Evolutionary conservation across 2,113 vertebrate genomes (phyloP).

Genomic region (Gasterosteus nipponicus): DNA sequence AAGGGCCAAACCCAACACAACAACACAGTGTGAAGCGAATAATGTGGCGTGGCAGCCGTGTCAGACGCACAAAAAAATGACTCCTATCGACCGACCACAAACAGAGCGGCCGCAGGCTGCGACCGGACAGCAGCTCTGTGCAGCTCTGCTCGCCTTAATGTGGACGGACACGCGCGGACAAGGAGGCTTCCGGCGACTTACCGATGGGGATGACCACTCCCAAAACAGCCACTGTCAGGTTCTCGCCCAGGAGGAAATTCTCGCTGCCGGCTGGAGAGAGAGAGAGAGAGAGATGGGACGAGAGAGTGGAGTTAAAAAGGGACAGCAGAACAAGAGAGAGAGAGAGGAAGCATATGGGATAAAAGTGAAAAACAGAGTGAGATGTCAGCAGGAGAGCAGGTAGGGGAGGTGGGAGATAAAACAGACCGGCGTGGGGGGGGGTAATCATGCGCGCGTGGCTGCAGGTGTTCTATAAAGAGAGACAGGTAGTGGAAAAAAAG

Average conservation of each 20-base stretch:
- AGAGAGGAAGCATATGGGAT: not conserved
- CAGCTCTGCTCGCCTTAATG: conserved; percentile 19
- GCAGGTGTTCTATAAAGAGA: conserved; percentile 51
- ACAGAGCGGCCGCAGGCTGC: conserved; percentile 29
- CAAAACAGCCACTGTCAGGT: conserved; percentile 91
- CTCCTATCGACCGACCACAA: conserved; percentile 33
- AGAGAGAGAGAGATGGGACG: conserved; percentile 59
- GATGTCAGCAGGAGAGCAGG: conserved; percentile 38
- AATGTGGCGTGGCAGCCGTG: conserved; percentile 57
- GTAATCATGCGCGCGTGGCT: conserved; percentile 23
- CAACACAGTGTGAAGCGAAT: conserved; percentile 46
- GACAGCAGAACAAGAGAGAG: not conserved
- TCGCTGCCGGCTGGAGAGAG: conserved; percentile 87
- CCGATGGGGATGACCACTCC: conserved; percentile 94
- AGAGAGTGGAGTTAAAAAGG: conserved; percentile 21
- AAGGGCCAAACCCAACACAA: conserved; percentile 52
- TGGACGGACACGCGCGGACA: conserved; percentile 40
- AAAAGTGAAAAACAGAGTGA: conserved; percentile 33
- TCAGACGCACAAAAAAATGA: conserved; percentile 55
- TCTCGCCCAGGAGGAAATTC: conserved; percentile 87
- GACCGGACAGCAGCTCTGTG: conserved; percentile 40
- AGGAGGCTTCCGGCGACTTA: conserved; percentile 75
- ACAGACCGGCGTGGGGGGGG: not conserved
- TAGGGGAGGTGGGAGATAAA: conserved; percentile 41
- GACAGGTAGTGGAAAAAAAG: conserved; percentile 23